Percentiles rank a stretch among this genome's conserved stretches.
Evolutionary conservation across 2,797 vertebrate species (phyloP).

Genomic region (Cynodonichthys magdalenae): DNA sequence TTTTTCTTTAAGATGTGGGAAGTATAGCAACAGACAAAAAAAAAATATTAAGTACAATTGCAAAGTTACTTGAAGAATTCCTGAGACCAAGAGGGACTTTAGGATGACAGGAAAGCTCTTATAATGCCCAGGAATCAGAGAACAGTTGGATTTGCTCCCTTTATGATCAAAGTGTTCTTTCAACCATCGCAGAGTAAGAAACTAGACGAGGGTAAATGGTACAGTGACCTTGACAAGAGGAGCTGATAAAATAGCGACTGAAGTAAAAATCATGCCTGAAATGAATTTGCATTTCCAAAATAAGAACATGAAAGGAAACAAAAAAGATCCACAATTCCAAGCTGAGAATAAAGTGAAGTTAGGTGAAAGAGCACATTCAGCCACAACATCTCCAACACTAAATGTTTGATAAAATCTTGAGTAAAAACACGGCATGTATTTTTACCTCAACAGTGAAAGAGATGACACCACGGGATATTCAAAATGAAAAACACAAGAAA

Average conservation of each 20-base stretch:
- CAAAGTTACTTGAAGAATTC: conserved; percentile 40
- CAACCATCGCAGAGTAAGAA: conserved; percentile 30
- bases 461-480: conserved; percentile 16
- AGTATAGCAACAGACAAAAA: conserved; percentile 26
- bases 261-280: conserved; percentile 6
- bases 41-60: conserved; percentile 4
- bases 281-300: conserved; percentile 27
- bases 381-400: background rate
- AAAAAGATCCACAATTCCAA: background rate
- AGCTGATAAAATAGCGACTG: conserved; percentile 26
- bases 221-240: conserved; percentile 30
- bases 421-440: conserved; percentile 15
- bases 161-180: conserved; percentile 51
- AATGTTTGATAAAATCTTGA: conserved; percentile 16
- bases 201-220: conserved; percentile 21
- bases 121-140: conserved; percentile 32
- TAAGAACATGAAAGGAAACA: conserved; percentile 11
- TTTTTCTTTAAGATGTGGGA: conserved; percentile 16
- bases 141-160: conserved; percentile 44
- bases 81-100: conserved; percentile 24
- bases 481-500: conserved; percentile 21
- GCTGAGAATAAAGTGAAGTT: conserved; percentile 1
- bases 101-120: conserved; percentile 30
- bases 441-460: conserved; percentile 25
- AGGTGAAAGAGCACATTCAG: background rate